Base-by-base conservation (phyloP, 2,888 invertebrate species). In the Melinaea menophilus region DNA sequence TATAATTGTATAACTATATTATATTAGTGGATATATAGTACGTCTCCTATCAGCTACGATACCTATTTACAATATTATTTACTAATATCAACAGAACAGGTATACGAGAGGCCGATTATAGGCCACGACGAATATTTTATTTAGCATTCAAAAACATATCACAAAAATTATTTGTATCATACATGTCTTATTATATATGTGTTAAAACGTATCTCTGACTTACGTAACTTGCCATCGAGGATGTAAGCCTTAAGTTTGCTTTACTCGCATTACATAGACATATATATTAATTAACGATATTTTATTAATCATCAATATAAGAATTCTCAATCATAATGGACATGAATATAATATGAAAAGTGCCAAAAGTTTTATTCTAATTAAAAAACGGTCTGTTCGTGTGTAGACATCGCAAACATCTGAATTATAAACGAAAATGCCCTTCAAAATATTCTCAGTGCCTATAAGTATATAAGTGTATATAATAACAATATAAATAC, bases 1-100 rank as follows among this genome's bases (percentile, higher is more conserved):
- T 90, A 89, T 87, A 77, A 79, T 81, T 82, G 83, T 85, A 85
- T 83, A 80, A 79, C 88, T 88, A 88, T 86, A 76, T 88, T 86
- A 86, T 79, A 78, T 70, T 81, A 82, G 85, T 84, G 82, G 84
- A 84, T 85, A 86, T 87, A 89, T 88, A 88, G 84, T 79, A 84
- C 31, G 77, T 84, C 77, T 79, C 82, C 85, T 88, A 88, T 86
- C 75, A 71, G 71, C 87, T 86, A 87, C 82, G 69, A 70, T 76
- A 78, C 76, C 79, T 85, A 87, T 89, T 71, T 88, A 89, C 88
- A 89, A 72, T 70, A 71, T 73, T 73, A 71, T 76, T 76, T 70
- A 72, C 81, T 82, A 81, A 85, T 81, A 78, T 79, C 84, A 80
- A 77, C 75, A 74, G 65, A 75, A 75, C 69, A 75, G 73, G 72